Evolutionary conservation across 2,797 vertebrate genomes (phyloP).

Genomic region (Pseudochirops corinnae): DNA sequence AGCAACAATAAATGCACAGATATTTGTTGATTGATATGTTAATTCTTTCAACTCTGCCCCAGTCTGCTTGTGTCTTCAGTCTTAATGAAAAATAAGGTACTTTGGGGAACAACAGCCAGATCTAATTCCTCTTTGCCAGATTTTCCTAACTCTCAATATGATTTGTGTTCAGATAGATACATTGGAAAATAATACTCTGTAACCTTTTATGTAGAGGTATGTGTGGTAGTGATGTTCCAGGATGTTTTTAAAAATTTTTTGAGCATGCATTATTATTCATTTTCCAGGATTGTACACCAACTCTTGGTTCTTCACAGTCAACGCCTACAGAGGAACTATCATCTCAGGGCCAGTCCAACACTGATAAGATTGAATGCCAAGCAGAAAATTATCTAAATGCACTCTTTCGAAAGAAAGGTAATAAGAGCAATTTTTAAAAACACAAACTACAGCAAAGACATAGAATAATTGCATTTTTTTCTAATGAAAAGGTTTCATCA

Average conservation of each 20-base stretch:
- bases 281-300: conserved; percentile 91
- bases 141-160: conserved; percentile 25
- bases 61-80: neutral
- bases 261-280: conserved; percentile 27
- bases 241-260: conserved; percentile 46
- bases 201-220: conserved; percentile 45
- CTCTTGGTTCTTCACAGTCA: conserved; percentile 93
- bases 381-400: conserved; percentile 98
- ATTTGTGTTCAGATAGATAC: conserved; percentile 35
- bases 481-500: conserved; percentile 7
- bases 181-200: conserved; percentile 42
- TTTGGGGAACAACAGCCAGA: neutral
- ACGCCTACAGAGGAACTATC: conserved; percentile 94
- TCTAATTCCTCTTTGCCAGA: conserved; percentile 42
- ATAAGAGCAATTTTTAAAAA: conserved; percentile 68
- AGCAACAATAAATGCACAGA: neutral
- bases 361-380: conserved; percentile 97
- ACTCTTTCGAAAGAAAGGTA: conserved; percentile 99
- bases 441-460: conserved; percentile 30
- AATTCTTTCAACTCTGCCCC: neutral
- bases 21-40: conserved; percentile 35
- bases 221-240: conserved; percentile 31
- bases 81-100: conserved; percentile 56
- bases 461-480: conserved; percentile 49
- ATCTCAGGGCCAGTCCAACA: conserved; percentile 95